Evolutionary conservation across 2,888 invertebrate genomes (phyloP).

Genomic region (Pyrrhosoma nymphula): DNA sequence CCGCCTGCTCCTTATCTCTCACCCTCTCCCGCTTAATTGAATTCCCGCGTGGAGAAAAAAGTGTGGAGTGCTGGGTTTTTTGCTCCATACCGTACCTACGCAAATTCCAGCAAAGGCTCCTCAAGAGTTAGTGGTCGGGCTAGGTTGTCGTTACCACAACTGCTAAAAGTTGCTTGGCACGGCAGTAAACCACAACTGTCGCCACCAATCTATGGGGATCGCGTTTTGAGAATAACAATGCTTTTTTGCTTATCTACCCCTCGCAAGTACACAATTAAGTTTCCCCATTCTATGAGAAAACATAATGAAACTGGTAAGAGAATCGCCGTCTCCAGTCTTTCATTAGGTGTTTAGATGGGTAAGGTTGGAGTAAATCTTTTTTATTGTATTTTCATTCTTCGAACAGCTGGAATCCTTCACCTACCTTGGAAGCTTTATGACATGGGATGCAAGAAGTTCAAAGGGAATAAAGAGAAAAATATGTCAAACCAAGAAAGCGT

Average conservation of each 20-base stretch:
- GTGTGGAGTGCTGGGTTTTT: neutral
- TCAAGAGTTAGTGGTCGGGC: neutral
- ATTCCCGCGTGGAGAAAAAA: neutral
- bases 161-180: neutral
- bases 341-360: too few species aligned
- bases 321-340: too few species aligned
- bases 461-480: too few species aligned
- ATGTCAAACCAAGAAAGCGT: too few species aligned
- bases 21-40: neutral
- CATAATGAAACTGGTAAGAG: too few species aligned
- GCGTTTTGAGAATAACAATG: neutral
- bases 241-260: neutral
- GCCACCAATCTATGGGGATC: neutral
- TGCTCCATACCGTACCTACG: neutral
- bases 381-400: too few species aligned
- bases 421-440: too few species aligned
- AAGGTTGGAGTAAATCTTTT: too few species aligned
- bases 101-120: neutral
- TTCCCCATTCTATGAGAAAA: neutral
- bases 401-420: too few species aligned
- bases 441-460: too few species aligned
- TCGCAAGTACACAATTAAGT: neutral
- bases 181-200: neutral
- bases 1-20: neutral
- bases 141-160: neutral